Percentiles rank a stretch among this genome's conserved stretches.
Evolutionary conservation across 2,888 invertebrate genomes (phyloP).

Genomic region (Amitus sp.): DNA sequence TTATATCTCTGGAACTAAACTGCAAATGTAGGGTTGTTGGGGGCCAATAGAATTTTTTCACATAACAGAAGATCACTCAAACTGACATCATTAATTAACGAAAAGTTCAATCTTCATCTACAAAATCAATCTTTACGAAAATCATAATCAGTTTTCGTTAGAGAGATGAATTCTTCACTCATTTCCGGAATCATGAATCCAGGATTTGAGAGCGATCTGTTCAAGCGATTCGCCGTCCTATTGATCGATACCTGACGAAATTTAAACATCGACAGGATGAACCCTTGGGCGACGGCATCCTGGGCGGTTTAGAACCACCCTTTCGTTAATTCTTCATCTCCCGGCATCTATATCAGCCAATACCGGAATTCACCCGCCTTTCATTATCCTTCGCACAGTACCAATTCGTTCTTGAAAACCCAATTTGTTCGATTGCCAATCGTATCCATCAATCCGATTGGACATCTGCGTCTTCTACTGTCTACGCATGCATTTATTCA

Average conservation of each 20-base stretch:
- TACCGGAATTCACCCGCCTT: constrained; percentile 41
- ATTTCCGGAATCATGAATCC: too few relatives aligned
- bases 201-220: too few relatives aligned
- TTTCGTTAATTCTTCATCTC: constrained; percentile 65
- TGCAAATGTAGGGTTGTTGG: too few relatives aligned
- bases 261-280: constrained; percentile 44
- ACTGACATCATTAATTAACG: too few relatives aligned
- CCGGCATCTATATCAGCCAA: constrained; percentile 54
- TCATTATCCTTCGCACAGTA: constrained; percentile 46
- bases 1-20: too few relatives aligned
- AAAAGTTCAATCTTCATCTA: too few relatives aligned
- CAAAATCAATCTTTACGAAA: too few relatives aligned
- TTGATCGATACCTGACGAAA: constrained; percentile 47
- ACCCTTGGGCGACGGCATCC: constrained; percentile 51
- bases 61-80: too few relatives aligned
- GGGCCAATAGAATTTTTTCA: too few relatives aligned
- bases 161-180: too few relatives aligned
- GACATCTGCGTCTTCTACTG: constrained; percentile 20
- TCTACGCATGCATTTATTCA: constrained; percentile 7
- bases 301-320: constrained; percentile 58
- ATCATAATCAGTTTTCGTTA: too few relatives aligned
- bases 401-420: constrained; percentile 49
- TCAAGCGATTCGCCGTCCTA: too few relatives aligned
- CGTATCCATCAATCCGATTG: constrained; percentile 50
- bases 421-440: constrained; percentile 61